Conservation (phyloP, 1,140 invertebrate species). For the Eubasilissa regina region DNA sequence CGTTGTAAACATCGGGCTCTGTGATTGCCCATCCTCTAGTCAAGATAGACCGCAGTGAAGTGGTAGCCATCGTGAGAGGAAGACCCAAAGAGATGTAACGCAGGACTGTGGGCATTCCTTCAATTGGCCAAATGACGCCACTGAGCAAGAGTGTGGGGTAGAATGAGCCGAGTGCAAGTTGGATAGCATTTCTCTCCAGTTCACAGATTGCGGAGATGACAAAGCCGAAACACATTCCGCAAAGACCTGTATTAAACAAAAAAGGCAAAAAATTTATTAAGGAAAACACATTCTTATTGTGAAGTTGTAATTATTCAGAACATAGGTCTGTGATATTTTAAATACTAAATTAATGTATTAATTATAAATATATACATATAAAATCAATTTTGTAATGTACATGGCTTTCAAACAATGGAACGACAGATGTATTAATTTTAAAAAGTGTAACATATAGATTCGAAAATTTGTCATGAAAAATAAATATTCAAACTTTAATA, state of each 20-base stretch:
- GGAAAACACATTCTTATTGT: too few species aligned
- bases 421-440: too few species aligned
- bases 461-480: too few species aligned
- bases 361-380: too few species aligned
- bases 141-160: slow-evolving; percentile 93
- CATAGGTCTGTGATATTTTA: too few species aligned
- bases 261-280: too few species aligned
- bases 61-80: slow-evolving; percentile 92
- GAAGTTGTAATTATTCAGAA: too few species aligned
- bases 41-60: slow-evolving; percentile 89
- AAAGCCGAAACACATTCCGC: slow-evolving; percentile 95
- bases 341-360: too few species aligned
- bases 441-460: too few species aligned
- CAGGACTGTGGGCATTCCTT: slow-evolving; percentile 90
- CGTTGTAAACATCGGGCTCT: slow-evolving; percentile 89
- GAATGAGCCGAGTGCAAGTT: slow-evolving; percentile 93
- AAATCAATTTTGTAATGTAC: too few species aligned
- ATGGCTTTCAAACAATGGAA: too few species aligned
- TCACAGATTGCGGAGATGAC: slow-evolving; percentile 95
- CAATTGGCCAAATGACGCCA: slow-evolving; percentile 91
- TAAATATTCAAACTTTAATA: too few species aligned
- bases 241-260: slow-evolving; percentile 72
- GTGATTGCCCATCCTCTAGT: slow-evolving; percentile 90
- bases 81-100: slow-evolving; percentile 87
- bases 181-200: slow-evolving; percentile 94